These are phyloP conservation scores for Nannoperca obscura DNA, from an alignment of 2,797 vertebrate genomes.

Conservation along the genomic window DNA sequence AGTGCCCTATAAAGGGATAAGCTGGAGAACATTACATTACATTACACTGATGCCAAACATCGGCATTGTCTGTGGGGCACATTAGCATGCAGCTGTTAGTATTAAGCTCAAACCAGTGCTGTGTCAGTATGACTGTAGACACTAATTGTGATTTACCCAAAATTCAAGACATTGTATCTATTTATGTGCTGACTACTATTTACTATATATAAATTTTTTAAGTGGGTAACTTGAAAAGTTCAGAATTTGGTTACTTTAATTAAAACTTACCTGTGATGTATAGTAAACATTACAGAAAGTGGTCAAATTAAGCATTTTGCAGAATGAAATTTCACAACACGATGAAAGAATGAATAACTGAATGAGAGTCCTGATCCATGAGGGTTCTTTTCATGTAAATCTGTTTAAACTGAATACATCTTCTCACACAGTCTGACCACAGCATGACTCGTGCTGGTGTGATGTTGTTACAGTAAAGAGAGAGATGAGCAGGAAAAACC, in stretches of 20 bases:
- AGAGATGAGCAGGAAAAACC: slow-evolving; percentile 28
- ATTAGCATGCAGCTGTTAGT: not conserved
- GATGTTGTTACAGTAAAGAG: slow-evolving; percentile 53
- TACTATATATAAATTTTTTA: not conserved
- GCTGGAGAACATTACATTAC: not conserved
- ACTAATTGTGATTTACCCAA: no score
- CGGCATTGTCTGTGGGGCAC: not conserved
- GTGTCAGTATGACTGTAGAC: no score
- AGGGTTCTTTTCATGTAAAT: not conserved
- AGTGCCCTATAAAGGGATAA: not conserved
- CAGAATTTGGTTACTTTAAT: not conserved
- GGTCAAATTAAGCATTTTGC: not conserved
- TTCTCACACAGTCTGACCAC: slow-evolving; percentile 33
- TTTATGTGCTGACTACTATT: not conserved
- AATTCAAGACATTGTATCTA: no score
- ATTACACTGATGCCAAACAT: not conserved
- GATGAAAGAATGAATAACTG: not conserved
- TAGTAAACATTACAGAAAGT: not conserved
- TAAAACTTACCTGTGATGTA: not conserved
- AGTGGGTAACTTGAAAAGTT: not conserved
- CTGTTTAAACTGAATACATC: not conserved
- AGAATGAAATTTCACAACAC: not conserved
- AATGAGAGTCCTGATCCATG: not conserved
- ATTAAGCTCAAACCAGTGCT: not conserved
- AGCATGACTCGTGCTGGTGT: slow-evolving; percentile 43